Evolutionary conservation across 2,888 invertebrate genomes (phyloP), one percentile per base, ranked within the genome.

Genomic region (Protophormia terraenovae): DNA sequence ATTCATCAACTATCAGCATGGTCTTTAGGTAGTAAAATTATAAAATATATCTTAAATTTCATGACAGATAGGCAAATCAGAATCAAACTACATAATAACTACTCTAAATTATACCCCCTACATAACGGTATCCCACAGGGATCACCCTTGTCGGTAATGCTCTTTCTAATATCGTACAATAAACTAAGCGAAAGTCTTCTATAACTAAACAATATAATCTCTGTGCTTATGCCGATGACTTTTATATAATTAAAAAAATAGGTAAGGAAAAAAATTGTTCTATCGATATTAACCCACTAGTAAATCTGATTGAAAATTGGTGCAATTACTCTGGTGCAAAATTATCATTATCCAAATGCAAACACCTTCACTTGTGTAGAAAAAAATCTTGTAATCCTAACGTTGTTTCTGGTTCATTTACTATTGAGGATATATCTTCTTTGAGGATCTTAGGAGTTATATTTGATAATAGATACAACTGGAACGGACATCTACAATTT

Each of bases 181-280:
- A 81, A 75, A 71, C 75, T 86, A 14, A 41, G 62, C n/a, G 27
- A 72, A 16, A 45, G 14, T 19, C 45, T 83, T 12, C 58, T 41
- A 8, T 12, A 8, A 62, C 78, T 5, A 87, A 86, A 77, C 55
- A 84, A 62, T 62, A 79, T 8, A 50, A 47, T 35, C 77, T 85
- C 22, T 83, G 69, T n/a, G 78, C 76, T 7, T 87, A 84, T 19
- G 84, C 87, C 0, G 87, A 88, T 22, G 87, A 87, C 50, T 87
- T 87, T 4, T 45, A 83, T 35, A 5, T 87, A 19, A 83, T 86
- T 12, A 69, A 29, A 24, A 82, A 83, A 66, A 14, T 78, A 6
- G 79, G 60, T 50, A 83, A 83, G 45, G 22, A 73, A 29, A 81
- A 84, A 76, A 76, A 69, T 16, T 53, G 62, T 2, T 60, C 47